These are phyloP conservation scores for Egretta garzetta DNA, from an alignment of 2,113 vertebrate genomes.

Conservation along the genomic window DNA sequence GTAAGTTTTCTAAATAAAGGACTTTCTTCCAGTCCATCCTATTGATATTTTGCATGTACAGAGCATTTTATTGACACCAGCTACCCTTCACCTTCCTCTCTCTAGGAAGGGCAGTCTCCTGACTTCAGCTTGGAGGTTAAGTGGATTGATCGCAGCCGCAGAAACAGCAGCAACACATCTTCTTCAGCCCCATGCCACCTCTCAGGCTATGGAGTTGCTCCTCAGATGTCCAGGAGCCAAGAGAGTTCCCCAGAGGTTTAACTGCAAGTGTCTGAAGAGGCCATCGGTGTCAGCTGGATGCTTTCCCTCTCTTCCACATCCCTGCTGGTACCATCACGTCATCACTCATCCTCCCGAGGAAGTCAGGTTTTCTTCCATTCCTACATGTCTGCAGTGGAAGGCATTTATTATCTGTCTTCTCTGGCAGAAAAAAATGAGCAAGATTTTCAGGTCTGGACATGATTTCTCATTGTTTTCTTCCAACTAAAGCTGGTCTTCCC, in stretches of 20 bases:
- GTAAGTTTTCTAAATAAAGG: neutral
- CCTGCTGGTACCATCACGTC: neutral
- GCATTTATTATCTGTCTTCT: neutral
- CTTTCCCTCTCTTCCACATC: neutral
- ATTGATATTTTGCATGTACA: neutral
- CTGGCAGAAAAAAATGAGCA: neutral
- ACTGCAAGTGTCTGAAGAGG: neutral
- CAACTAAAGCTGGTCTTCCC: neutral
- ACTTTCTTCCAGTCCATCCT: neutral
- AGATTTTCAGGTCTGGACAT: neutral
- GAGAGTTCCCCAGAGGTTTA: too few relatives aligned
- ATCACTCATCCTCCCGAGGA: neutral
- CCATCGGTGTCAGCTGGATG: neutral
- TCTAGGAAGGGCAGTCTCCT: neutral
- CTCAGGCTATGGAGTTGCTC: neutral
- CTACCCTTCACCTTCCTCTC: neutral
- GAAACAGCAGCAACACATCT: neutral
- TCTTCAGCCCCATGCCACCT: neutral
- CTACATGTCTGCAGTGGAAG: neutral
- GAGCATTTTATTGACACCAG: neutral
- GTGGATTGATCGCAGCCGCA: neutral
- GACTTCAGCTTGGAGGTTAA: neutral
- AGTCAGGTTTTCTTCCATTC: neutral
- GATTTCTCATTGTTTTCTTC: neutral
- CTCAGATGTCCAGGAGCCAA: neutral